A percentile compares a stretch with the other conserved stretches of the same genome.
phyloP scores from a whole-genome alignment of 1,140 invertebrate species.

The Megalonaias nervosa region DNA sequence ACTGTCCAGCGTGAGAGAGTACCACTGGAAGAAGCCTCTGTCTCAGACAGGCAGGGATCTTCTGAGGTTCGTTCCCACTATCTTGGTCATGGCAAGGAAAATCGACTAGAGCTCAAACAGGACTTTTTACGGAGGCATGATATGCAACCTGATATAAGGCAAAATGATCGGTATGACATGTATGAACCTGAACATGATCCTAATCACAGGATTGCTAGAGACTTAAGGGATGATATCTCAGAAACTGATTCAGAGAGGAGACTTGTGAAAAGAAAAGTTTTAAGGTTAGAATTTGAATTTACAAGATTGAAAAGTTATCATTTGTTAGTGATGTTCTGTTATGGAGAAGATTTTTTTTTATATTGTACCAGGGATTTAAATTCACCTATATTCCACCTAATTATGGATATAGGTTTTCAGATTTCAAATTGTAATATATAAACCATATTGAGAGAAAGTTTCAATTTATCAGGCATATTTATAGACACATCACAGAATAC shows the following conservation, averaged over 20 bases:
- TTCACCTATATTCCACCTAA: not conserved
- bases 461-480: too few relatives aligned
- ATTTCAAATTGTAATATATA: not conserved
- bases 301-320: not conserved
- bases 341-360: not conserved
- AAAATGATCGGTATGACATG: slow-evolving; percentile 30
- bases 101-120: slow-evolving; percentile 16
- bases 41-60: slow-evolving; percentile 19
- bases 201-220: slow-evolving; percentile 25
- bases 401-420: not conserved
- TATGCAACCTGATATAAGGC: slow-evolving; percentile 5
- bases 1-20: slow-evolving; percentile 6
- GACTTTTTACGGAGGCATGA: slow-evolving; percentile 14
- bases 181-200: slow-evolving; percentile 37
- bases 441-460: not conserved
- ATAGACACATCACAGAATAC: too few relatives aligned
- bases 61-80: too few relatives aligned
- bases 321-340: not conserved
- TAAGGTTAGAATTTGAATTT: slow-evolving; percentile 44
- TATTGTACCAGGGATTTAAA: not conserved
- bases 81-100: slow-evolving; percentile 34
- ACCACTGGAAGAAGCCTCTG: slow-evolving; percentile 29
- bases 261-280: slow-evolving; percentile 57
- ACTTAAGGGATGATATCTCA: slow-evolving; percentile 49
- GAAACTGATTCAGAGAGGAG: slow-evolving; percentile 54